Base-by-base conservation (phyloP, 1,140 invertebrate genomes). In the Cylas formicarius region DNA sequence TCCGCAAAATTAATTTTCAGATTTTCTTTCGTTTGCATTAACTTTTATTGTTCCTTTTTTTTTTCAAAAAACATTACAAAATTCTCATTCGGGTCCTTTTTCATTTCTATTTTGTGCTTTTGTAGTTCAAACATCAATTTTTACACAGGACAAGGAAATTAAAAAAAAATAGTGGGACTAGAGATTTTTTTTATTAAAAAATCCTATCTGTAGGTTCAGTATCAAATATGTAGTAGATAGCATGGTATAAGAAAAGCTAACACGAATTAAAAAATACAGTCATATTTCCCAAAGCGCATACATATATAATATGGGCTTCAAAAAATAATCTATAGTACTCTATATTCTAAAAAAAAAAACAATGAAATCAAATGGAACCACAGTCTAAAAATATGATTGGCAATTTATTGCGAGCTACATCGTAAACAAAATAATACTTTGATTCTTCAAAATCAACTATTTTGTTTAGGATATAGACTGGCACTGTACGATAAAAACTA, bases 171-270 rank as follows among this genome's bases (percentile, higher is more conserved):
- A 55, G 60, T 57, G 53, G 60, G 63, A 65, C 63, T 65, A 65
- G 63, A 63, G 55, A 58, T 59, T 60, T 62, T 58, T 58, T 60
- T 58, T 56, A 57, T 57, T 53, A 64, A 63, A 59, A 60, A 61
- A 49, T 55, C 57, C 58, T 58, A 56, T 50, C 32, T 57, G 51
- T 58, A 58, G 53, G 34, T 53, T 56, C 53, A 59, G 56, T 59
- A 57, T 59, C 55, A 58, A 60, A 60, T 61, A 51, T 52, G 48
- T 50, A n/a, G 6, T 39, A 51, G 32, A 57, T 56, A 57, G 56
- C 58, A 59, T 61, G 50, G 50, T 58, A 55, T 54, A 54, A 53
- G 51, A 57, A 56, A 51, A 61, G 52, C 53, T 49, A 38, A 55
- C 51, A 58, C 43, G 48, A 14, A 11, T 24, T 22, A 47, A 31